Conservation (phyloP, 2,113 vertebrate species). For the Misgurnus mizolepis region DNA sequence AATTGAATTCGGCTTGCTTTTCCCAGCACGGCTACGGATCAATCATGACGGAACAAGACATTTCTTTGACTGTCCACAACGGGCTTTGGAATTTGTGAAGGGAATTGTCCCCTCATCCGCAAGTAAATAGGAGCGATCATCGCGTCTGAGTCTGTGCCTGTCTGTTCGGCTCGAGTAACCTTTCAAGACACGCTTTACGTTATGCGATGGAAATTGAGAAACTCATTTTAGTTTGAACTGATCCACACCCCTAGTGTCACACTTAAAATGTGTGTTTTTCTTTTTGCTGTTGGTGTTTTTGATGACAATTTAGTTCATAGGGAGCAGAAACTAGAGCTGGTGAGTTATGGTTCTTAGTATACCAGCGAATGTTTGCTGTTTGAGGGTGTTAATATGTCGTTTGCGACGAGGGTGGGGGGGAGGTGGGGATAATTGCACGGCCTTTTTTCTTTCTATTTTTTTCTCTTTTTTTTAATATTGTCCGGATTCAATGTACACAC, state of each 20-base stretch:
- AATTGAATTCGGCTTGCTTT: background rate
- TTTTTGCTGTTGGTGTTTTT: background rate
- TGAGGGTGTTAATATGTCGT: background rate
- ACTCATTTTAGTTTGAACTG: background rate
- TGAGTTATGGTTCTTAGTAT: conserved; percentile 20
- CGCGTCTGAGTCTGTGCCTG: too few species aligned
- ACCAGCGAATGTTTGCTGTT: background rate
- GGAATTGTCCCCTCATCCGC: background rate
- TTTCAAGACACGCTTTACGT: too few species aligned
- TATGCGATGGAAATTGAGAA: too few species aligned
- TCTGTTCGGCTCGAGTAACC: too few species aligned
- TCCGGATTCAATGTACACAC: too few species aligned
- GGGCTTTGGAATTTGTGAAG: background rate
- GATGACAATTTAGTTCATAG: too few species aligned
- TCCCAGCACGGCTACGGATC: background rate
- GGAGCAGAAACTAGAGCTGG: background rate
- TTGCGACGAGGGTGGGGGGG: too few species aligned
- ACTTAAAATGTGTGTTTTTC: background rate
- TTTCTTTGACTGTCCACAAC: background rate
- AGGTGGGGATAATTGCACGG: background rate
- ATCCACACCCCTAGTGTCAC: too few species aligned
- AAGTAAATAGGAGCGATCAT: background rate
- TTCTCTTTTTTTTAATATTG: background rate
- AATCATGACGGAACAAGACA: background rate
- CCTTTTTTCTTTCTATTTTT: background rate